phyloP scores from a whole-genome alignment of 2,113 vertebrate genomes.

The Anolis carolinensis region DNA sequence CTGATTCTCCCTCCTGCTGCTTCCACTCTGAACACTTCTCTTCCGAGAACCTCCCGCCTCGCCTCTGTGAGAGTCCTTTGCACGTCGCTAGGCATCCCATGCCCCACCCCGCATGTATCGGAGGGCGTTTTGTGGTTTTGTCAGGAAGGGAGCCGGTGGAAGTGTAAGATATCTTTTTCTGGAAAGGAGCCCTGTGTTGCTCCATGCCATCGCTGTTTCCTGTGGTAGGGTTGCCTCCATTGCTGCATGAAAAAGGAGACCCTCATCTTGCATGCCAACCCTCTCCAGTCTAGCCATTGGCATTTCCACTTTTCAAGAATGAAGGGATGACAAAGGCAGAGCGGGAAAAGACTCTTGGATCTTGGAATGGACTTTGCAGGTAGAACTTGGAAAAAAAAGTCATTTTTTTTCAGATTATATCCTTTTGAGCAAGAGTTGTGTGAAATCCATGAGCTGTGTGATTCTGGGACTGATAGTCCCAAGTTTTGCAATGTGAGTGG shows the following conservation, averaged over 20 bases:
- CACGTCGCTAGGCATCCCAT: background rate
- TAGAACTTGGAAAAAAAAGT: background rate
- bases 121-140: background rate
- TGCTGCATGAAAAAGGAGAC: background rate
- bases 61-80: background rate
- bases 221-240: rapidly evolving
- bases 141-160: background rate
- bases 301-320: background rate
- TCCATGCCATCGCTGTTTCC: background rate
- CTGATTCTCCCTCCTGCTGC: background rate
- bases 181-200: background rate
- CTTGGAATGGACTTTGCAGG: too few relatives aligned
- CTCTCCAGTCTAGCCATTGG: background rate
- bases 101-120: background rate
- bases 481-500: background rate
- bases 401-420: background rate
- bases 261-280: background rate
- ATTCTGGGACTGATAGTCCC: background rate
- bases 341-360: background rate
- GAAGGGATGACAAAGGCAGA: background rate
- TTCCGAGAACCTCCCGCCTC: background rate
- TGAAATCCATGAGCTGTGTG: too few relatives aligned
- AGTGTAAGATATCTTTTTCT: background rate
- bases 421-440: too few relatives aligned
- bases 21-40: background rate